Evolutionary conservation across 2,888 invertebrate genomes (phyloP).

Genomic region (Clistopyga incitator): DNA sequence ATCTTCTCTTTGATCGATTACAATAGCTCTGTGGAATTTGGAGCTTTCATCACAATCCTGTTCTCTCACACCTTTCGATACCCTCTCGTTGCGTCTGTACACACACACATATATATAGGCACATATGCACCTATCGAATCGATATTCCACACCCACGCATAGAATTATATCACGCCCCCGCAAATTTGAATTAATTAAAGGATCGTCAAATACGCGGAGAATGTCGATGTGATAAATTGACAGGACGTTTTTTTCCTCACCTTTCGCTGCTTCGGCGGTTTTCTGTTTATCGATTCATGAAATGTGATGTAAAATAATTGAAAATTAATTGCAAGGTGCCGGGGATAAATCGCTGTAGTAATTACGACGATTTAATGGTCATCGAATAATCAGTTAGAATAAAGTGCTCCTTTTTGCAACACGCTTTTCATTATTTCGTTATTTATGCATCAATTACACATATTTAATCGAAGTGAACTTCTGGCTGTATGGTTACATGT

Average conservation of each 20-base stretch:
- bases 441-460: no score
- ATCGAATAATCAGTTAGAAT: no score
- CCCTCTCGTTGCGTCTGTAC: not conserved
- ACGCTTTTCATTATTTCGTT: no score
- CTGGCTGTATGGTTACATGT: no score
- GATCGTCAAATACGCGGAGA: not conserved
- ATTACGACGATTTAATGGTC: no score
- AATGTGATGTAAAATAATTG: not conserved
- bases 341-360: no score
- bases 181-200: slow-evolving; percentile 38
- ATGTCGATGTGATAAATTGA: slow-evolving; percentile 8
- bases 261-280: not conserved
- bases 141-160: slow-evolving; percentile 40
- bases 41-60: slow-evolving; percentile 46
- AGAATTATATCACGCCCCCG: slow-evolving; percentile 29
- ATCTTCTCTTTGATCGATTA: slow-evolving; percentile 62
- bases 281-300: not conserved
- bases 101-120: no score
- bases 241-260: not conserved
- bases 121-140: slow-evolving; percentile 27
- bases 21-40: slow-evolving; percentile 53
- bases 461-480: no score
- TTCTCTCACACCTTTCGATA: slow-evolving; percentile 45
- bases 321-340: not conserved
- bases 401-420: no score